Evolutionary conservation across 2,797 vertebrate species (phyloP), one percentile per base, ranked within the genome.

Genomic region (Urocyon cinereoargenteus): DNA sequence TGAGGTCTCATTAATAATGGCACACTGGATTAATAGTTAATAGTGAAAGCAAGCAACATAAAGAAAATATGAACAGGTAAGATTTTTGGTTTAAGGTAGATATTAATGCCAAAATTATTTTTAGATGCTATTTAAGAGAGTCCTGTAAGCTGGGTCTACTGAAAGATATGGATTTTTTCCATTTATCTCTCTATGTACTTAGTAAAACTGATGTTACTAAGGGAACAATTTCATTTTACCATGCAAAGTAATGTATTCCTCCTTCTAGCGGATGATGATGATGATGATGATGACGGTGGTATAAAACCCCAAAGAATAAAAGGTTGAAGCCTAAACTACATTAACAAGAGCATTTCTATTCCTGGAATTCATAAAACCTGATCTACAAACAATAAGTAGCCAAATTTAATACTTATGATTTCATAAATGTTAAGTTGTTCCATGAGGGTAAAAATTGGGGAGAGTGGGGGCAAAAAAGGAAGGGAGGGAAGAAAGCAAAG

Each of bases 121-220:
- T 88, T 45, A 45, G 12, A 22, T 61, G 31, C 59, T 68, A 62
- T 66, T 90, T 90, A 72, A 94, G 73, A 81, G 18, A 55, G 16
- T n/a, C 18, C 45, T 72, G 55, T 51, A 73, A 79, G 14, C 51
- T 72, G 36, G 64, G 51, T 86, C 49, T 91, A 21, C 45, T 68
- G 28, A 75, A 81, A 82, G 55, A n/a, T 31, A 87, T 4, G 31
- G 21, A 18, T 28, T 75, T 77, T 77, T 62, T 59, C 2, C 18
- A 73, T 91, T 95, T 82, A 78, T 55, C 68, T 59, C 49, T 75
- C 83, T 64, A n/a, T 59, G 34, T 86, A 62, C 77, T 90, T 72
- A 62, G 13, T 86, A 90, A 95, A 75, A 45, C 70, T 70, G 7
- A 66, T 49, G 26, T 70, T 90, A 82, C 40, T 66, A 84, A 28